Percentiles rank a stretch among this genome's conserved stretches.
These are phyloP conservation scores for Dreissena polymorpha DNA, from an alignment of 1,140 invertebrate species.

Conservation along the genomic window DNA sequence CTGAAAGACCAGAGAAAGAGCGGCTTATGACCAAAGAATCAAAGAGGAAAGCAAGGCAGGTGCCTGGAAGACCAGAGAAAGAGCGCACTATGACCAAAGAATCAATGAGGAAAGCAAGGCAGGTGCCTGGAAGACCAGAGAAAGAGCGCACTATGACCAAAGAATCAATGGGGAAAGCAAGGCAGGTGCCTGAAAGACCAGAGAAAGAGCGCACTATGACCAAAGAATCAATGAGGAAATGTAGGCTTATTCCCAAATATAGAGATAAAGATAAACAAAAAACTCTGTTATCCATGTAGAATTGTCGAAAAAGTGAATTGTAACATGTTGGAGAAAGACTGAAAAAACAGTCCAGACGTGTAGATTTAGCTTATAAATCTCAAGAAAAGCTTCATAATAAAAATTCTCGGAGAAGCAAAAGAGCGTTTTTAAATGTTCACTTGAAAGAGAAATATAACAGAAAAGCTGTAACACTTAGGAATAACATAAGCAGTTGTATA, in stretches of 20 bases:
- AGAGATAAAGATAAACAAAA: constrained; percentile 16
- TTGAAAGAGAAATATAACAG: no score
- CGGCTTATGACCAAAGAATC: constrained; percentile 11
- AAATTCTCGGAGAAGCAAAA: no score
- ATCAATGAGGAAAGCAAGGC: constrained; percentile 21
- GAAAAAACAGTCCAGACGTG: no score
- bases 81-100: constrained; percentile 22
- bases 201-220: no score
- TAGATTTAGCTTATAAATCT: no score
- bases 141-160: neutral
- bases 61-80: neutral
- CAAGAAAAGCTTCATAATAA: no score
- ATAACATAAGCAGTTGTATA: constrained; percentile 14
- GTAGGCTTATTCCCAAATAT: neutral
- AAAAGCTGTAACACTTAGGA: constrained; percentile 13
- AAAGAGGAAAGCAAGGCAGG: constrained; percentile 43
- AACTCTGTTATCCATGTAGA: neutral
- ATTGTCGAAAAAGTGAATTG: neutral
- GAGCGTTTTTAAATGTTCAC: no score
- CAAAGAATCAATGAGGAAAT: constrained; percentile 4
- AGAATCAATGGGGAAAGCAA: no score
- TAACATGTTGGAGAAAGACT: no score
- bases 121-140: neutral
- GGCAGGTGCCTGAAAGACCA: no score
- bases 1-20: constrained; percentile 21